Evolutionary conservation across 2,113 vertebrate species (phyloP).

Genomic region (Tor tambroides): DNA sequence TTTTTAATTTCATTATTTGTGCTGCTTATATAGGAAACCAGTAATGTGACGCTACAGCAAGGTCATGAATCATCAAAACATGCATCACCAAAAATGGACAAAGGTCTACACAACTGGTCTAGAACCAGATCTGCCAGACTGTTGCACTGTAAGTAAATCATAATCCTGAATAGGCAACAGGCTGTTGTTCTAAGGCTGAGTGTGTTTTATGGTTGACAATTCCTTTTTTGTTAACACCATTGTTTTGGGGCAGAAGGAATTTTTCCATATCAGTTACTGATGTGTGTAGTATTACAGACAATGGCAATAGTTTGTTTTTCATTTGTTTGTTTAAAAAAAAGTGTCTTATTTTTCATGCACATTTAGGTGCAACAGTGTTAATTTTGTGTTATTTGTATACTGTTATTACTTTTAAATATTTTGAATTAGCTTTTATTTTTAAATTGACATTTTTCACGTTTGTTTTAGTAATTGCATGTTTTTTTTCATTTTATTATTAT

Average conservation of each 20-base stretch:
- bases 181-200: background rate
- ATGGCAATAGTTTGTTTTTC: background rate
- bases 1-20: background rate
- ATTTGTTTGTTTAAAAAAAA: too few relatives aligned
- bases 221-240: background rate
- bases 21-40: background rate
- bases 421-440: background rate
- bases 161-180: background rate
- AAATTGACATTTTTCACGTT: background rate
- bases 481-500: background rate
- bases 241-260: background rate
- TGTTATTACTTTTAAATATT: background rate
- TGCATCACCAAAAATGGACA: background rate
- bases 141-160: background rate
- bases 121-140: conserved; percentile 7
- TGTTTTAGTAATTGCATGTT: background rate
- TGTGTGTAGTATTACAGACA: background rate
- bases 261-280: background rate
- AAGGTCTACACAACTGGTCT: background rate
- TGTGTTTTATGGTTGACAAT: background rate
- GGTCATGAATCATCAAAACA: background rate
- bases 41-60: background rate
- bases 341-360: too few relatives aligned
- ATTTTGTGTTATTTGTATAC: background rate
- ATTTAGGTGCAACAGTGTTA: too few relatives aligned